Base-by-base conservation (phyloP, 2,113 vertebrate genomes). In the Corythornis cristatus region DNA sequence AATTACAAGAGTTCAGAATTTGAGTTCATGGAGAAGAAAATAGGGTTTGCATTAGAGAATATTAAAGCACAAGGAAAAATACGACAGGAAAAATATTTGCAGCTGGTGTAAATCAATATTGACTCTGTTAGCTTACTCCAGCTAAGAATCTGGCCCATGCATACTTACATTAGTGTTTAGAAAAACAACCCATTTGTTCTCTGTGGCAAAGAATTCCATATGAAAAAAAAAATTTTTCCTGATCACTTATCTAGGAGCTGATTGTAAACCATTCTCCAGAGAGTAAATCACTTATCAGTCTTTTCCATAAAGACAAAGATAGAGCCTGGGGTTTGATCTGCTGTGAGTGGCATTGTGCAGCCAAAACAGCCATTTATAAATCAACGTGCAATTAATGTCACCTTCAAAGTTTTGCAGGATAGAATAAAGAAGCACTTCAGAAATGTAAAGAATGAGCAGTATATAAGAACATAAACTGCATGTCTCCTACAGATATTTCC, bases 301-400 rank as follows among this genome's bases (percentile, higher is more conserved):
- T 73, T 89, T 85, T n/a, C 48, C 73, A 33, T 43, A 57, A 35
- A 35, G 35, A 35, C 86, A 79, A 62, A 76, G 83, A 35, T 12
- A 35, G 76, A 61, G 51, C 33, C 70, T 78, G 15, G 57, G 66
- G 8, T 96, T 88, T 90, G 67, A 96, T 87, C 81, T 85, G 35
- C 61, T 35, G 5, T 50, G 87, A 92, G 78, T 76, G 71, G 72
- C 75, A 82, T 56, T 26, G 29, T 37, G 72, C 58, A 89, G 90
- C 96, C 77, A 89, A 68, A 57, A 83, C 86, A 92, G 80, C 76
- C 71, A 83, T 94, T 89, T 87, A 65, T 88, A 78, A 93, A 79
- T n/a, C 54, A 56, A 46, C 66, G 4, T 28, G 51, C 72, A 84
- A 76, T 76, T 93, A 88, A 84, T 80, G 83, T 19, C 79, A 82